Conservation (phyloP, 2,888 invertebrate species). For the Sesamia inferens region DNA sequence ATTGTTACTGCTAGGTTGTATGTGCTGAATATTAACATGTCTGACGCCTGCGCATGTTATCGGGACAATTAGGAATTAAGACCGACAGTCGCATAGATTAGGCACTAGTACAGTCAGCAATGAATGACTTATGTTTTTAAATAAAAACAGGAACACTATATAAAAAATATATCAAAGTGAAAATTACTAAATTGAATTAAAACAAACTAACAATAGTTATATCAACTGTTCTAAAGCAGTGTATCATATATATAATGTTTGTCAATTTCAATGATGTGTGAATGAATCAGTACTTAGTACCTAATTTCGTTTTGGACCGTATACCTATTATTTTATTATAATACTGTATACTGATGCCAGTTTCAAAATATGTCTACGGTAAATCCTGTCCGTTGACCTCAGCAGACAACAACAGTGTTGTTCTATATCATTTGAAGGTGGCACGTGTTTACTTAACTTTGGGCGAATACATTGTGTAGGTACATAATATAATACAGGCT, state of each 20-base stretch:
- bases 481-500: constrained; percentile 47
- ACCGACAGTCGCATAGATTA: background rate
- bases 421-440: constrained; percentile 55
- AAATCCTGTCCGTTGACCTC: constrained; percentile 1
- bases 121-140: background rate
- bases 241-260: background rate
- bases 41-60: constrained; percentile 20
- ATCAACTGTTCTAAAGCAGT: background rate
- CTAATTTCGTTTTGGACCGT: background rate
- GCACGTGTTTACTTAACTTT: constrained; percentile 37
- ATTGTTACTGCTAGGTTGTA: constrained; percentile 2
- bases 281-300: too few species aligned
- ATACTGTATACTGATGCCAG: background rate
- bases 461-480: constrained; percentile 34
- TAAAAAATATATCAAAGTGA: background rate
- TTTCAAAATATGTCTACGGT: background rate
- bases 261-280: background rate
- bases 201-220: background rate
- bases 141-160: background rate
- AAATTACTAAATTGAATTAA: background rate
- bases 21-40: constrained; percentile 31
- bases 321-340: too few species aligned
- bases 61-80: background rate
- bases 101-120: background rate
- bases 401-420: constrained; percentile 32